Evolutionary conservation across 2,888 invertebrate species (phyloP).

Genomic region (Phrixothrix hirtus): DNA sequence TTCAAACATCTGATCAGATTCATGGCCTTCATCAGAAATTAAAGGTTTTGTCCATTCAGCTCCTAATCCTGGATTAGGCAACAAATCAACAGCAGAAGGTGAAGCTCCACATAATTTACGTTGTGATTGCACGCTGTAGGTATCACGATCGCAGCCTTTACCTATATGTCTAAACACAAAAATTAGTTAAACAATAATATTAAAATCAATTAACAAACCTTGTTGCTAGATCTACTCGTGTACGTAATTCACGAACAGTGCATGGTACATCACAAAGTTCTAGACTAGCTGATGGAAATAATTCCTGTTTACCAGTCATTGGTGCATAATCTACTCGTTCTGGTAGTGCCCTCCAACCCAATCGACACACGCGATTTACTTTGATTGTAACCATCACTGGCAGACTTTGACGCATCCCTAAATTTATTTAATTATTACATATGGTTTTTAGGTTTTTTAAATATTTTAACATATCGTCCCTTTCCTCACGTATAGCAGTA

Average conservation of each 20-base stretch:
- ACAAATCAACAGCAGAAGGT: constrained; percentile 80
- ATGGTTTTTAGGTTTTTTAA: too few species aligned
- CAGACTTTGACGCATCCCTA: constrained; percentile 81
- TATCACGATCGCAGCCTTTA: constrained; percentile 95
- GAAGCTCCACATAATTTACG: constrained; percentile 85
- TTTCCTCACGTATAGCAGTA: too few species aligned
- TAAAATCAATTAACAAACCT: constrained; percentile 39
- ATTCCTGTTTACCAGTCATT: constrained; percentile 75
- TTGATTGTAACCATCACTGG: constrained; percentile 97
- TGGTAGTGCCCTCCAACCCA: constrained; percentile 67
- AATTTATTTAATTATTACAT: not conserved
- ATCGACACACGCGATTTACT: constrained; percentile 60
- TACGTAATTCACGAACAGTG: constrained; percentile 59
- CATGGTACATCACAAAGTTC: constrained; percentile 68
- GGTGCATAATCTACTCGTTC: constrained; percentile 87
- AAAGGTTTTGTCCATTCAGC: constrained; percentile 82
- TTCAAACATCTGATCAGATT: constrained; percentile 90
- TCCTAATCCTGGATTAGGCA: constrained; percentile 78
- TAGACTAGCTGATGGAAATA: constrained; percentile 76
- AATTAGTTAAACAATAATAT: constrained; percentile 51
- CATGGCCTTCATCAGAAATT: constrained; percentile 79
- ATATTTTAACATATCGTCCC: too few species aligned
- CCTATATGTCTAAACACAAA: constrained; percentile 74
- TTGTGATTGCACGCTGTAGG: constrained; percentile 84
- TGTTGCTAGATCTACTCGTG: constrained; percentile 57